phyloP scores from a whole-genome alignment of 2,113 vertebrate species.

The Macrotis lagotis region DNA sequence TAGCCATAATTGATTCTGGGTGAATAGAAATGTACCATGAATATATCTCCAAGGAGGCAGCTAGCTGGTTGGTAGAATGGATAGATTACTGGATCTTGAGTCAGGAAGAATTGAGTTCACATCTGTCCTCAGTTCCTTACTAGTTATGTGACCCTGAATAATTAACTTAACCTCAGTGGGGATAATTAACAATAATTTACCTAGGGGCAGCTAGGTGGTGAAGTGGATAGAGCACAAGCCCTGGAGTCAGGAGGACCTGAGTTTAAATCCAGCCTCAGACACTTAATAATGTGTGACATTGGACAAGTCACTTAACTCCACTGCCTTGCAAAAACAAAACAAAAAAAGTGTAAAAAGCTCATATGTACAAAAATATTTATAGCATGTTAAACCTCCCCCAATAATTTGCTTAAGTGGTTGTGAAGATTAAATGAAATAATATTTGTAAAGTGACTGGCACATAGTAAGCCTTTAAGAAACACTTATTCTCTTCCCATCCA shows the following conservation, averaged over 20 bases:
- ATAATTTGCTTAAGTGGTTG: no score
- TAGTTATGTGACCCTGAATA: background rate
- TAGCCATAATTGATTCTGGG: no score
- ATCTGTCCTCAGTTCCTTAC: background rate
- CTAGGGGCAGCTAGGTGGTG: no score
- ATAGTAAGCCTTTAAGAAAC: background rate
- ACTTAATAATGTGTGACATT: no score
- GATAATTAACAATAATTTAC: background rate
- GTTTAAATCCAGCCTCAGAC: no score
- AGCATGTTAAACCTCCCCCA: no score
- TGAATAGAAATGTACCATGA: background rate
- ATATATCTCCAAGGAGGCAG: background rate
- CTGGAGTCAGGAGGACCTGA: no score
- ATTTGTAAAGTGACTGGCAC: background rate
- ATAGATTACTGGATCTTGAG: background rate
- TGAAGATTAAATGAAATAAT: background rate
- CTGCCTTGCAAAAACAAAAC: no score
- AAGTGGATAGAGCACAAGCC: no score
- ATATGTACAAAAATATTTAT: no score
- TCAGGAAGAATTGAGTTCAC: background rate
- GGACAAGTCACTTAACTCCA: no score
- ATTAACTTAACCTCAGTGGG: background rate
- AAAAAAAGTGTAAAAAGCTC: no score
- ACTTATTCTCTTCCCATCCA: background rate
- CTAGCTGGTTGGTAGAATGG: background rate